Evolutionary conservation across 2,888 invertebrate species (phyloP), one percentile per base, ranked within the genome.

Genomic region (Clunio marinus): DNA sequence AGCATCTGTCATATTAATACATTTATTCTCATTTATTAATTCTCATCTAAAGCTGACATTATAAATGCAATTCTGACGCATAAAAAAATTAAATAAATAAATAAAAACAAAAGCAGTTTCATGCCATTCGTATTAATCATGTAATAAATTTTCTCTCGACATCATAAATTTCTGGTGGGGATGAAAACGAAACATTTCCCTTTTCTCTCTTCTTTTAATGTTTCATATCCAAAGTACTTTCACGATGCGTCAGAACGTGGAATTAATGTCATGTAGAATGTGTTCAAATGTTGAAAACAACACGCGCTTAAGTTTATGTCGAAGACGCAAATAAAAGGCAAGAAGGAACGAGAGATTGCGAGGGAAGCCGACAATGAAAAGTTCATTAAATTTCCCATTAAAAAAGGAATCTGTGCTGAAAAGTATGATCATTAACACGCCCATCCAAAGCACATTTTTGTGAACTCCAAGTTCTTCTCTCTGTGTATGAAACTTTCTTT

Each of bases 121-220:
- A 59, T 59, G 15, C 28, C 35, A 59, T 24, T 35, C 20, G 35
- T 25, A 59, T 35, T 59, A 59, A 57, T 27, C 57, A 27, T 57
- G 25, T n/a, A 27, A 57, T 57, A 57, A 57, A 57, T 57, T 25
- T 57, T 22, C 15, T 35, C 15, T 59, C 13, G 17, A 25, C 35
- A 2, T 59, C 28, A 59, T 59, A 59, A 59, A 59, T 59, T 59
- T 15, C 32, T 59, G n/a, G 58, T n/a, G n/a, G 46, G 46, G 7
- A 32, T 32, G 35, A n/a, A n/a, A n/a, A n/a, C n/a, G n/a, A n/a
- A n/a, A n/a, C n/a, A n/a, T 32, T 32, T 7, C 15, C n/a, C 45
- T 45, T 45, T 45, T 7, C 45, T 45, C 45, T 3, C 17, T 45
- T 45, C 13, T 17, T 13, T 4, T 45, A 15, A 7, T 45, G 3